phyloP scores from a whole-genome alignment of 1,140 invertebrate genomes.

The Carposina sasakii region DNA sequence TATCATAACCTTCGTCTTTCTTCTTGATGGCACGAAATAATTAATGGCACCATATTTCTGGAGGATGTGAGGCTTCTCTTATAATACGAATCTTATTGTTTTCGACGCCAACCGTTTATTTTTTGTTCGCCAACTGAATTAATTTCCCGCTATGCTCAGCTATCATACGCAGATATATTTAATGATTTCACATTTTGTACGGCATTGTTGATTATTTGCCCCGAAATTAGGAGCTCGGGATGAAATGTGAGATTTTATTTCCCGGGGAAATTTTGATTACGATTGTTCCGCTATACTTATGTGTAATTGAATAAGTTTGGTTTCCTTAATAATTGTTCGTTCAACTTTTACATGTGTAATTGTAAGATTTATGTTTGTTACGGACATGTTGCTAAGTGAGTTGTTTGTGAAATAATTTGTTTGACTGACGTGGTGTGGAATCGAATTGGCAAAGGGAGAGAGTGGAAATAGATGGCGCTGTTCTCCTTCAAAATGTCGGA shows the following conservation, averaged over 20 bases:
- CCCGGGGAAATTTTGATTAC: too few species aligned
- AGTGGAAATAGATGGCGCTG: conserved; percentile 38
- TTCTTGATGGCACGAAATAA: conserved; percentile 52
- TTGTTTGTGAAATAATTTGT: conserved; percentile 9
- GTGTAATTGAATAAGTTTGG: too few species aligned
- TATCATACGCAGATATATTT: conserved; percentile 47
- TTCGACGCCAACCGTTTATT: conserved; percentile 47
- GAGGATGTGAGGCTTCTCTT: conserved; percentile 56
- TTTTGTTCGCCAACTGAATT: conserved; percentile 58
- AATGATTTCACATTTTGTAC: too few species aligned
- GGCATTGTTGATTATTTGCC: too few species aligned
- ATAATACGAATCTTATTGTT: conserved; percentile 51
- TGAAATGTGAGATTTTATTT: conserved; percentile 19
- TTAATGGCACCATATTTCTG: conserved; percentile 49
- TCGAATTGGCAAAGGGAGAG: conserved; percentile 44
- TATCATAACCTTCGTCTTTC: conserved; percentile 27
- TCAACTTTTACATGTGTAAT: too few species aligned
- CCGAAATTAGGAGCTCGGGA: too few species aligned
- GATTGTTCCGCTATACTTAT: too few species aligned
- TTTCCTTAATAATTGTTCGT: too few species aligned
- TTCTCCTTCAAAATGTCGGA: conserved; percentile 28
- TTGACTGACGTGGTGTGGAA: too few species aligned
- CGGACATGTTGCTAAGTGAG: too few species aligned
- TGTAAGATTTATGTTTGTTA: too few species aligned
- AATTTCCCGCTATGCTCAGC: conserved; percentile 51